Base-by-base conservation (phyloP, 2,113 vertebrate genomes). In the Chaetorhynchus papuensis region DNA sequence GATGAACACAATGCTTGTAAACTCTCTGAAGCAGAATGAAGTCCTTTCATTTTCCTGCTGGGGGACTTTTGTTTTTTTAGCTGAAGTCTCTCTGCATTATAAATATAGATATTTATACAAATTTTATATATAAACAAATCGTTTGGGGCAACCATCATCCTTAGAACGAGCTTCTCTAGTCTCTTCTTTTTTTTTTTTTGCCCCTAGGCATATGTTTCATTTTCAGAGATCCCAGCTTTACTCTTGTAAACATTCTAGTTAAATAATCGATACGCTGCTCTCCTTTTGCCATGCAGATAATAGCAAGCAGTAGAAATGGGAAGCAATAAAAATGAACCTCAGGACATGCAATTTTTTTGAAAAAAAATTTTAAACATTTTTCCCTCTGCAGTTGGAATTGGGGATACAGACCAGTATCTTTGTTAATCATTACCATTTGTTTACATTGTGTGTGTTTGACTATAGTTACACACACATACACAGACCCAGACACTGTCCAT, bases 401-500 rank as follows among this genome's bases (percentile, higher is more conserved):
- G 88, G 90, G 91, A 97, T 97, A 94, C 89, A 94, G 96, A 87
- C 53, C 92, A 47, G 93, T 97, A 86, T 93, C 96, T 96, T 90
- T 93, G 96, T 96, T 97, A 97, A 97, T 97, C 64, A 97, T 98
- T 97, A 97, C 94, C 97, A 30, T 97, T 97, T 98, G 96, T 98
- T 97, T 97, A 97, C 96, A 96, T 30, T 96, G 83, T 54, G 78
- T 94, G 91, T 83, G 96, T 92, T 94, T 97, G 93, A 95, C 82
- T 94, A 6, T 74, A 89, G 96, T 93, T 92, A 23, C 94, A 90
- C 74, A 66, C 83, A 61, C 87, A 77, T 22, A 74, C 78, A 75
- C 68, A 31, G 83, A 72, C 50, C n/a, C 50, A 85, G 87, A 17
- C 86, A 60, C 69, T 94, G 96, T 81, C 91, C 76, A 10, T 94